These are phyloP conservation scores for Emydura subglobosa DNA, from an alignment of 2,113 vertebrate species.

Conservation along the genomic window DNA sequence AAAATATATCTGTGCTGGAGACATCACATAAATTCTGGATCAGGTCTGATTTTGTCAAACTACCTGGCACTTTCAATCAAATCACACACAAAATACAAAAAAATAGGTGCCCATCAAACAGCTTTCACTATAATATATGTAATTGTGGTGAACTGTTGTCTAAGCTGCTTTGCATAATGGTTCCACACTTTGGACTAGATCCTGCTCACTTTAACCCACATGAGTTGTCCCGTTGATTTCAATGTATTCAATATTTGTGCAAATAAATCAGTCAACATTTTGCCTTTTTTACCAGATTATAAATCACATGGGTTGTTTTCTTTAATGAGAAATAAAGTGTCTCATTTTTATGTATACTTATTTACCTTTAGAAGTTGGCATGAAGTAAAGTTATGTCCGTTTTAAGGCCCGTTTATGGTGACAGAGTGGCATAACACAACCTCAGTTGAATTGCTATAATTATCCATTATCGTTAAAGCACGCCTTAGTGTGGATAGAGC, in stretches of 20 bases:
- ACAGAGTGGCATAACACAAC: background rate
- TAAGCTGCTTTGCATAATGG: background rate
- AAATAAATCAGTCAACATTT: background rate
- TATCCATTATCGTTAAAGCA: background rate
- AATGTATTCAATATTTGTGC: background rate
- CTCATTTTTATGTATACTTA: constrained; percentile 4
- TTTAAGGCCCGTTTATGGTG: background rate
- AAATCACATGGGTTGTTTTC: background rate
- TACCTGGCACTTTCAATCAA: background rate
- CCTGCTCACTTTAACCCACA: background rate
- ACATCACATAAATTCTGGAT: background rate
- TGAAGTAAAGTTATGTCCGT: background rate
- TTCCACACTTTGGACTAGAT: background rate
- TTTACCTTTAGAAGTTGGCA: background rate
- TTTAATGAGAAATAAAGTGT: background rate
- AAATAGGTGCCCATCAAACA: background rate
- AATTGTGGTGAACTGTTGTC: background rate
- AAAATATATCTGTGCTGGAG: background rate
- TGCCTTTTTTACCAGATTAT: background rate
- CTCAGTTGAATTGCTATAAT: background rate
- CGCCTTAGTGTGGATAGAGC: background rate
- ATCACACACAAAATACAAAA: background rate
- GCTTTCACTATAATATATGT: background rate
- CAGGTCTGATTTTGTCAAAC: background rate
- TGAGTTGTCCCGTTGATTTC: background rate